Percentiles rank a stretch among this genome's conserved stretches.
phyloP scores from a whole-genome alignment of 2,888 invertebrate species.

The Germaria angustata region DNA sequence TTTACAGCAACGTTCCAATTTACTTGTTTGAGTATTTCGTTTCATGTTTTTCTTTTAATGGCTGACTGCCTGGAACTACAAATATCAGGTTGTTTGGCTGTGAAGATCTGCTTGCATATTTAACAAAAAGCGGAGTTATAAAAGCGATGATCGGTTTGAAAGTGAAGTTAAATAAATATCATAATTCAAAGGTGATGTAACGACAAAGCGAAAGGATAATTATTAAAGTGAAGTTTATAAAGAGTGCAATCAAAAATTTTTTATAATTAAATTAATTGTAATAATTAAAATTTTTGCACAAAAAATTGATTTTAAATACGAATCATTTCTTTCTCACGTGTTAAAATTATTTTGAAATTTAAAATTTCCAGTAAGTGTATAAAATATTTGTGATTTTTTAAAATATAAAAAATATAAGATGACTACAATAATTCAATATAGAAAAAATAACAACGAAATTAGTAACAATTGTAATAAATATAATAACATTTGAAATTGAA shows the following conservation, averaged over 20 bases:
- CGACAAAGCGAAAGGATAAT: conserved; percentile 25
- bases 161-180: conserved; percentile 39
- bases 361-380: no score
- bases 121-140: conserved; percentile 42
- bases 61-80: conserved; percentile 5
- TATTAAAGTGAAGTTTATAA: background rate
- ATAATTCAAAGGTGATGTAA: conserved; percentile 55
- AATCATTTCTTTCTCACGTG: no score
- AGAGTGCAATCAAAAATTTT: background rate
- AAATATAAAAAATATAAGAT: no score
- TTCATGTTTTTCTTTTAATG: conserved; percentile 57
- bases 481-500: no score
- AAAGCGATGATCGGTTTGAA: conserved; percentile 47
- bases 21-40: conserved; percentile 29
- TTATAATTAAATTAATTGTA: no score
- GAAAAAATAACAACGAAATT: no score
- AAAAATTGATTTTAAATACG: no score
- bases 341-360: no score
- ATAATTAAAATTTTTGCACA: no score
- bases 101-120: background rate
- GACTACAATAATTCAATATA: no score
- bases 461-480: no score
- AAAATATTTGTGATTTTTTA: no score
- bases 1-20: background rate
- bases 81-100: conserved; percentile 27